Conservation (phyloP, 53 echinoderm and acorn worm genomes). For the Apostichopus leukothele region DNA sequence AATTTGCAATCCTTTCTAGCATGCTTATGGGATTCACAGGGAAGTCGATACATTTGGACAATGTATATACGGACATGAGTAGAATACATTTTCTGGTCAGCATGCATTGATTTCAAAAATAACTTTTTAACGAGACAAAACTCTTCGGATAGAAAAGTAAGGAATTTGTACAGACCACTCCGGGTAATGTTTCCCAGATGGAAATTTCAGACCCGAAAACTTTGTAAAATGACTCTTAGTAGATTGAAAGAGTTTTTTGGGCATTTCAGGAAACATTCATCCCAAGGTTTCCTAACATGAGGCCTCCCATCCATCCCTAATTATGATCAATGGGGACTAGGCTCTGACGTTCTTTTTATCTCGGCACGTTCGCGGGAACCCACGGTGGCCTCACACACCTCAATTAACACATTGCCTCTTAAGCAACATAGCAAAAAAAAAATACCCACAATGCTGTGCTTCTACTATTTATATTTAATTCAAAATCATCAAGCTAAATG, state of each 20-base stretch:
- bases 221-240: conserved; percentile 8
- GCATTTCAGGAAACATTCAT: conserved; percentile 10
- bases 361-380: conserved; percentile 1
- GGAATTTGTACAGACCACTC: neutral
- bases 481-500: conserved; percentile 41
- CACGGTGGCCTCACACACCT: conserved; percentile 36
- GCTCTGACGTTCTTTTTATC: conserved; percentile 29
- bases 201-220: neutral
- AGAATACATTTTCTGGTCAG: neutral
- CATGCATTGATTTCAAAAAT: neutral
- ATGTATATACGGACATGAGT: neutral
- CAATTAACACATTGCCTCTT: conserved; percentile 34
- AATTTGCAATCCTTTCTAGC: too few species aligned
- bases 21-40: neutral
- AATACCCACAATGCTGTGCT: conserved; percentile 42
- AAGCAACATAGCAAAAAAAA: conserved; percentile 37
- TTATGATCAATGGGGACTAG: conserved; percentile 42
- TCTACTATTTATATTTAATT: conserved; percentile 24
- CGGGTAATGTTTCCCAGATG: neutral
- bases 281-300: conserved; percentile 16
- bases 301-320: conserved; percentile 48
- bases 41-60: neutral
- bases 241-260: neutral
- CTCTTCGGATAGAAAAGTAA: neutral
- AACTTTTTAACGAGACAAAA: neutral